phyloP scores from a whole-genome alignment of 2,113 vertebrate genomes.

The Vidua chalybeata region DNA sequence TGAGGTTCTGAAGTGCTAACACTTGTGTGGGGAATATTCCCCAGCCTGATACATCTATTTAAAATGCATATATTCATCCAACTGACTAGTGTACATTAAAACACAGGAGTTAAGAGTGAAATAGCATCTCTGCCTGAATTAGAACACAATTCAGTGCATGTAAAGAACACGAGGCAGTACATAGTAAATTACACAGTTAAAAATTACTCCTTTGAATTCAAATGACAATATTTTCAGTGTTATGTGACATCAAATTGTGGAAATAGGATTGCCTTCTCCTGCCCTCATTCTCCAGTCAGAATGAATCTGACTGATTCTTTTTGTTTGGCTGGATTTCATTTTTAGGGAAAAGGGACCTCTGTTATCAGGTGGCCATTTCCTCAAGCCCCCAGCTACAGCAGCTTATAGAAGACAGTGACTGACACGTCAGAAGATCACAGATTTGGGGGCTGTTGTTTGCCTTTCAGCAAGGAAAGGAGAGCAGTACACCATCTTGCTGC shows the following conservation, averaged over 20 bases:
- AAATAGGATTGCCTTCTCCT: background rate
- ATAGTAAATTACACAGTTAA: background rate
- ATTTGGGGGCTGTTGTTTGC: background rate
- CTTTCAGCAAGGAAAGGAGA: background rate
- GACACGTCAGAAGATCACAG: background rate
- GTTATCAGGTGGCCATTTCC: background rate
- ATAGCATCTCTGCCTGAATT: conserved; percentile 27
- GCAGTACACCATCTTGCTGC: background rate
- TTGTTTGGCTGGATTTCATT: background rate
- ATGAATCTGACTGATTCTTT: background rate
- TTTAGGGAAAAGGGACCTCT: background rate
- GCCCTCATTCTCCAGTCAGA: background rate
- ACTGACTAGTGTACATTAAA: conserved; percentile 11
- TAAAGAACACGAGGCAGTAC: background rate
- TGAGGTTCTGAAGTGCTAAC: conserved; percentile 43
- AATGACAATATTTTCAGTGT: background rate
- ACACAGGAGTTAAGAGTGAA: conserved; percentile 7
- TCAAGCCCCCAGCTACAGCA: background rate
- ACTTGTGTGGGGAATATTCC: conserved; percentile 19
- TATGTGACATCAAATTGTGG: background rate
- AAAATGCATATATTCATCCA: conserved; percentile 46
- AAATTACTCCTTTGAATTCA: conserved; percentile 1
- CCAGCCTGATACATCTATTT: conserved; percentile 17
- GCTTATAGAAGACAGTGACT: background rate
- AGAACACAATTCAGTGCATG: background rate